phyloP scores from a whole-genome alignment of 2,797 vertebrate species.

The Limosa lapponica region DNA sequence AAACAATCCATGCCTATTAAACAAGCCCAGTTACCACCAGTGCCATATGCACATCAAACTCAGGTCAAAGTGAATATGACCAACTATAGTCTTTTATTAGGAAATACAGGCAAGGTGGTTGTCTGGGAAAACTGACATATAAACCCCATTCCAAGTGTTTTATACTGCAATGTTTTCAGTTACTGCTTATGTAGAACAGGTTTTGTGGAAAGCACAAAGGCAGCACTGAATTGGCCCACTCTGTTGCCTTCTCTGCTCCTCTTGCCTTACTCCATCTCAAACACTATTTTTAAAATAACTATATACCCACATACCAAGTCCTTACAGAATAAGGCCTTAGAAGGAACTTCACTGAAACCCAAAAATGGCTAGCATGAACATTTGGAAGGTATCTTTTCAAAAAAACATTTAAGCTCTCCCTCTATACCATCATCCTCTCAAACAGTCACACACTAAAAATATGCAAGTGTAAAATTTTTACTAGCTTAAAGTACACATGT shows the following conservation, averaged over 20 bases:
- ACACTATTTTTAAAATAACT: not conserved
- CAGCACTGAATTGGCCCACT: not conserved
- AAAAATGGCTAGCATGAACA: not conserved
- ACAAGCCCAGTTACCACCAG: conserved; percentile 12
- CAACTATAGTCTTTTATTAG: conserved; percentile 30
- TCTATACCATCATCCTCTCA: not conserved
- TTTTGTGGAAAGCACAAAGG: conserved; percentile 18
- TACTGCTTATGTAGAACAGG: conserved; percentile 34
- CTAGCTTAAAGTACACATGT: not conserved
- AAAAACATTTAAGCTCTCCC: not conserved
- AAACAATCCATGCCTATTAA: conserved; percentile 52
- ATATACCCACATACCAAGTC: not conserved
- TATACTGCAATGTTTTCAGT: conserved; percentile 23
- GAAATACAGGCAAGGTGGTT: not conserved
- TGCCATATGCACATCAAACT: conserved; percentile 52
- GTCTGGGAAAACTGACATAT: conserved; percentile 46
- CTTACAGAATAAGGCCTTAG: not conserved
- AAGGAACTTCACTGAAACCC: not conserved
- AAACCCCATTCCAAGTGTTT: conserved; percentile 44
- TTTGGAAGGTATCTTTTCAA: not conserved
- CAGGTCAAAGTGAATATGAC: not conserved
- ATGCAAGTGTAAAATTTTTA: not conserved
- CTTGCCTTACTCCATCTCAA: not conserved
- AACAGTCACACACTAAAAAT: not conserved
- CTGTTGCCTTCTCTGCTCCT: not conserved